A percentile compares a stretch with the other conserved stretches of the same genome.
These are phyloP conservation scores for Drosophila tanythrix DNA, from an alignment of 2,888 invertebrate genomes.

Conservation along the genomic window DNA sequence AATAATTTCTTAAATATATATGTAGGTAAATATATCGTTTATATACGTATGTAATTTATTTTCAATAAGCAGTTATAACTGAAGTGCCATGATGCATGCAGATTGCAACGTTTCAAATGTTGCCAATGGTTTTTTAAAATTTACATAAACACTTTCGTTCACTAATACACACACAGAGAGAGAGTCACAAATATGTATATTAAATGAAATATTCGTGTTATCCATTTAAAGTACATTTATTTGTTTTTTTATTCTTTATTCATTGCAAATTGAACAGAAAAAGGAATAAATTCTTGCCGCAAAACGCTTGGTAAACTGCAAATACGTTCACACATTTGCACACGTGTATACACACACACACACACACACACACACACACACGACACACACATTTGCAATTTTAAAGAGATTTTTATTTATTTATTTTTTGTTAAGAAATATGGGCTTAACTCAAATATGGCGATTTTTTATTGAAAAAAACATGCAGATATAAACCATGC, in stretches of 20 bases:
- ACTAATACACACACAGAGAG: not conserved
- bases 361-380: constrained; percentile 19
- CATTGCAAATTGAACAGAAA: constrained; percentile 51
- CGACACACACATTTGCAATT: constrained; percentile 28
- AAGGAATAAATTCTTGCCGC: constrained; percentile 40
- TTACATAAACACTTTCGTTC: constrained; percentile 11
- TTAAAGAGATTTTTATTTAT: constrained; percentile 32
- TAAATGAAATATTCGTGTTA: constrained; percentile 35
- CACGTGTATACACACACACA: constrained; percentile 3
- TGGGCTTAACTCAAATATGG: constrained; percentile 47
- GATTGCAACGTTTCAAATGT: constrained; percentile 57
- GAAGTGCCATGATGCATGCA: constrained; percentile 61
- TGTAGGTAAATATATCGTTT: constrained; percentile 1
- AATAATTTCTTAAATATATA: constrained; percentile 18
- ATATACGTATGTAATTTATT: not conserved
- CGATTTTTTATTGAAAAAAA: constrained; percentile 29
- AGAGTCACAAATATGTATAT: not conserved
- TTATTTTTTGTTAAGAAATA: constrained; percentile 32
- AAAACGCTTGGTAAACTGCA: constrained; percentile 68
- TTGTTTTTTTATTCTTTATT: constrained; percentile 17
- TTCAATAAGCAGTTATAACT: constrained; percentile 57
- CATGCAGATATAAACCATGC: constrained; percentile 59
- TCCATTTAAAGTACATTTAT: constrained; percentile 46
- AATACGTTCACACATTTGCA: constrained; percentile 21
- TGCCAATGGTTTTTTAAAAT: constrained; percentile 32